These are phyloP conservation scores for Vanessa cardui DNA, from an alignment of 2,888 invertebrate species.

Conservation along the genomic window DNA sequence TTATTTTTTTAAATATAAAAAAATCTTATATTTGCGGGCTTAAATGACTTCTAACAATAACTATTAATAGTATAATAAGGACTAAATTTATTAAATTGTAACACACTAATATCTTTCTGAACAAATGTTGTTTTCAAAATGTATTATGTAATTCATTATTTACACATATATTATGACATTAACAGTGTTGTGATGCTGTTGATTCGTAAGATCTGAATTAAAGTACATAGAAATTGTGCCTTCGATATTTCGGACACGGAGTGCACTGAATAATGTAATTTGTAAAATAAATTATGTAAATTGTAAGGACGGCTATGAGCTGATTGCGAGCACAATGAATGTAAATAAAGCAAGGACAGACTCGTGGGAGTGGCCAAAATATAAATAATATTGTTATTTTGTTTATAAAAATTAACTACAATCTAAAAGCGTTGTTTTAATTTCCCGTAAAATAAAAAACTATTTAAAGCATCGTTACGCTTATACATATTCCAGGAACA, in stretches of 20 bases:
- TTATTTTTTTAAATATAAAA: conserved; percentile 19
- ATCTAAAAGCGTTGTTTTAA: conserved; percentile 22
- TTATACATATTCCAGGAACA: too few species aligned
- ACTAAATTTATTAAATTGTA: neutral
- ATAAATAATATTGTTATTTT: conserved; percentile 38
- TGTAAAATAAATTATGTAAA: conserved; percentile 18
- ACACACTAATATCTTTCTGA: conserved; percentile 4
- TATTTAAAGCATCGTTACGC: too few species aligned
- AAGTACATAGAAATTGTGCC: conserved; percentile 28
- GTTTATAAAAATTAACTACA: conserved; percentile 38
- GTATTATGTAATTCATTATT: neutral
- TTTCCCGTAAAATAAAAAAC: conserved; percentile 7
- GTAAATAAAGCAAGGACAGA: conserved; percentile 7
- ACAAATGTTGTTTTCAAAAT: neutral
- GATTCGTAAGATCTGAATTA: neutral
- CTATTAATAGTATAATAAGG: neutral
- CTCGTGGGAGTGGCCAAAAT: conserved; percentile 36
- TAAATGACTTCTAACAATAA: conserved; percentile 7
- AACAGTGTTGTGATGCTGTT: neutral
- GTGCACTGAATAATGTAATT: conserved; percentile 36
- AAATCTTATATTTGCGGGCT: neutral
- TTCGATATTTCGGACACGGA: conserved; percentile 27
- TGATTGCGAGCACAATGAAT: neutral
- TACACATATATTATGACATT: neutral
- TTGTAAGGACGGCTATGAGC: conserved; percentile 26